These are phyloP conservation scores for Galerucella nymphaeae DNA, from an alignment of 2,888 invertebrate species.

Conservation along the genomic window DNA sequence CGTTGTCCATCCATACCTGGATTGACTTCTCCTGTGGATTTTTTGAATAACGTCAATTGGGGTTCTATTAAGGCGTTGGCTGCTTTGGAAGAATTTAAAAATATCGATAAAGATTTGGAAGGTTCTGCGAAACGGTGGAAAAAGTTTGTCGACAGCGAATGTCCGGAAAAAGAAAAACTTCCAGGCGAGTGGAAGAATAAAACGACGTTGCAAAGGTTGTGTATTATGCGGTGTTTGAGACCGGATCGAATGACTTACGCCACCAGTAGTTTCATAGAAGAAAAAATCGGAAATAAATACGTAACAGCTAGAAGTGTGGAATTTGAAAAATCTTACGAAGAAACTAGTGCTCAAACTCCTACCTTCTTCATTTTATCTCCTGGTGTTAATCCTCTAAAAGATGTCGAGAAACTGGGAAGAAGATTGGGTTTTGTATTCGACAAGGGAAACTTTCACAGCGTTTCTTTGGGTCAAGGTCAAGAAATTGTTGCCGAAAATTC, in stretches of 20 bases:
- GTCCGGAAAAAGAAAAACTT: conserved; percentile 92
- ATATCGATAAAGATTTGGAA: conserved; percentile 91
- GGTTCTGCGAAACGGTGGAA: conserved; percentile 93
- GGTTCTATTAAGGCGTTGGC: conserved; percentile 89
- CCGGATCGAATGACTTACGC: conserved; percentile 97
- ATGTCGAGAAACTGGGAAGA: conserved; percentile 88
- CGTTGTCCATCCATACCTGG: conserved; percentile 84
- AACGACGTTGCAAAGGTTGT: conserved; percentile 83
- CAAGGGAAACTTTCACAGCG: conserved; percentile 88
- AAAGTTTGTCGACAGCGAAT: conserved; percentile 91
- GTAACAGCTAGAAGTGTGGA: conserved; percentile 82
- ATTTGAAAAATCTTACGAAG: conserved; percentile 86
- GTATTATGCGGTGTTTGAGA: conserved; percentile 91
- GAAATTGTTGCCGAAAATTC: conserved; percentile 91
- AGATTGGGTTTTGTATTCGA: conserved; percentile 83
- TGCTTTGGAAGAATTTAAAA: conserved; percentile 81
- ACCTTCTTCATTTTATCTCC: conserved; percentile 95
- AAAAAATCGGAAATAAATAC: conserved; percentile 86
- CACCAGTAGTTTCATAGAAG: conserved; percentile 87
- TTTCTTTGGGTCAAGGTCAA: conserved; percentile 95
- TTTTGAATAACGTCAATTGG: conserved; percentile 84
- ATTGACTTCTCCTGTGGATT: conserved; percentile 82
- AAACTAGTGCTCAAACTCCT: conserved; percentile 85
- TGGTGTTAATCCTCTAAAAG: conserved; percentile 94
- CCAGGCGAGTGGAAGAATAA: conserved; percentile 98